Conservation (phyloP, 2,888 invertebrate genomes). For the Rotaria socialis region DNA sequence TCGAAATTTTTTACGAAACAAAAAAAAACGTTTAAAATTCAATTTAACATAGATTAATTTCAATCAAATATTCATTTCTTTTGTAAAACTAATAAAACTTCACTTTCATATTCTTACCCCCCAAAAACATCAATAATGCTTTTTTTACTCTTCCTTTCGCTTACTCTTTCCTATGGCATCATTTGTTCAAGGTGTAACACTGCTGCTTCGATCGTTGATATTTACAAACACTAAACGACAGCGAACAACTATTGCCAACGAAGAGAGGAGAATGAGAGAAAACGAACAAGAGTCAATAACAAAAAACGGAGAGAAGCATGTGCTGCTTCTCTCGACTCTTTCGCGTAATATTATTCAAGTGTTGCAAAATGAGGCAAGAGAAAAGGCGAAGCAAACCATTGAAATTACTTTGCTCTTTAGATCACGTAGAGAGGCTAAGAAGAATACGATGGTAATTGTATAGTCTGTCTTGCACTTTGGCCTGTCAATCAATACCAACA, state of each 20-base stretch:
- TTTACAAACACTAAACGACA: slow-evolving; percentile 32
- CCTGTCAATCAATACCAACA: neutral
- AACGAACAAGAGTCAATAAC: slow-evolving; percentile 28
- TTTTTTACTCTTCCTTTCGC: neutral
- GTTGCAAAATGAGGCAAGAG: slow-evolving; percentile 22
- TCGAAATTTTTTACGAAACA: too few species aligned
- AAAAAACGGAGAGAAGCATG: slow-evolving; percentile 4
- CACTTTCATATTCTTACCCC: neutral
- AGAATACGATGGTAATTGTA: slow-evolving; percentile 18
- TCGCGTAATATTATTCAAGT: slow-evolving; percentile 26
- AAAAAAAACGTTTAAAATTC: neutral
- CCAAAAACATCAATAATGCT: neutral
- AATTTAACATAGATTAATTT: neutral
- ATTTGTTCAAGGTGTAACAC: slow-evolving; percentile 3
- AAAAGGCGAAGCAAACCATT: neutral
- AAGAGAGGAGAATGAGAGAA: neutral
- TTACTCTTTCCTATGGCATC: neutral
- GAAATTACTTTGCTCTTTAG: slow-evolving; percentile 29
- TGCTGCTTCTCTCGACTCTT: neutral
- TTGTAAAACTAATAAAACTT: neutral
- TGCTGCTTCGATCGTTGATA: neutral
- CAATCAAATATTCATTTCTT: neutral
- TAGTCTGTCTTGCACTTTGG: neutral
- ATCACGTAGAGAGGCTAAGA: slow-evolving; percentile 23
- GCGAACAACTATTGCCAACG: slow-evolving; percentile 1